Evolutionary conservation across 2,113 vertebrate species (phyloP).

Genomic region (Tetraodon nigroviridis): DNA sequence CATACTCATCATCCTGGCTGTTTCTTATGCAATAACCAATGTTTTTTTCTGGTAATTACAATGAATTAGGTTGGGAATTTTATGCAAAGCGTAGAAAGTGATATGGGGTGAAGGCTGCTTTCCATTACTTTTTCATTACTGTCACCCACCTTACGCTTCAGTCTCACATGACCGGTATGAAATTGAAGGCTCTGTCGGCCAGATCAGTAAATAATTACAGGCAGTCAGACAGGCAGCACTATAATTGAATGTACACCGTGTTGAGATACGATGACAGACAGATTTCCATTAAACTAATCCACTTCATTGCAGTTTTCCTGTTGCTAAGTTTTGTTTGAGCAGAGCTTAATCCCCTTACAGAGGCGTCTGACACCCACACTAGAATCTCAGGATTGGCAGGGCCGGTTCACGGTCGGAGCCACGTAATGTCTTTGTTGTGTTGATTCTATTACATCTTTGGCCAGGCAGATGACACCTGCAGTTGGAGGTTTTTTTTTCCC

Average conservation of each 20-base stretch:
- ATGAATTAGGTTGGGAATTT: too few relatives aligned
- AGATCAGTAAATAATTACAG: constrained; percentile 68
- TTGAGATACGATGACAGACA: constrained; percentile 62
- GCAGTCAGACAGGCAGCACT: constrained; percentile 38
- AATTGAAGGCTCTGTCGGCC: constrained; percentile 52
- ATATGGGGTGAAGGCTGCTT: too few relatives aligned
- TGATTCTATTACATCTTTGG: constrained; percentile 12
- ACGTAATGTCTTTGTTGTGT: constrained; percentile 7
- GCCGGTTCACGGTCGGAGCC: constrained; percentile 12
- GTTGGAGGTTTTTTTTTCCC: background rate
- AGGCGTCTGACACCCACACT: constrained; percentile 13
- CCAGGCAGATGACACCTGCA: constrained; percentile 7
- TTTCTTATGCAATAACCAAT: too few relatives aligned
- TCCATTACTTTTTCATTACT: too few relatives aligned
- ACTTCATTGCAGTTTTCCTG: constrained; percentile 44
- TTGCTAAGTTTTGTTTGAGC: constrained; percentile 55
- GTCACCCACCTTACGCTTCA: constrained; percentile 6
- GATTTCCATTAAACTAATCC: constrained; percentile 66
- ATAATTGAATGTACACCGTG: constrained; percentile 62
- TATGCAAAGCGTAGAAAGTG: too few relatives aligned
- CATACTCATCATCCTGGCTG: too few relatives aligned
- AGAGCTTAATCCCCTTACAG: constrained; percentile 49
- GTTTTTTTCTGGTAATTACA: too few relatives aligned
- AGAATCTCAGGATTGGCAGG: constrained; percentile 35
- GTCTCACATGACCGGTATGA: constrained; percentile 24